A percentile compares a stretch with the other conserved stretches of the same genome.
Evolutionary conservation across 35 echinoderm and acorn worm genomes (phyloP).

Genomic region (Acanthaster planci): DNA sequence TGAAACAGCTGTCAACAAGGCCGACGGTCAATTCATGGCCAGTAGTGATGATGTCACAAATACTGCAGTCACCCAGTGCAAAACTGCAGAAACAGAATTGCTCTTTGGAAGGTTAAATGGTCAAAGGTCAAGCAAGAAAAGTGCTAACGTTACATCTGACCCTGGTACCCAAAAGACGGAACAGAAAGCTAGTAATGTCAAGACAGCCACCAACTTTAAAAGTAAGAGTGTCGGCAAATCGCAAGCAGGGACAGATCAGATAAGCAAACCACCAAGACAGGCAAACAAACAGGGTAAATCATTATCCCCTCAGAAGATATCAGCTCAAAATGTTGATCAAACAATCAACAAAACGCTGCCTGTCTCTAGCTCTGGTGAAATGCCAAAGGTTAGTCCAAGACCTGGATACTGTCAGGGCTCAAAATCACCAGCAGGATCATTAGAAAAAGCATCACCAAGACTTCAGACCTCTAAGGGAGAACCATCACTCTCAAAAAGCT

Average conservation of each 20-base stretch:
- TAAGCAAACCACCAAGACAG: background rate
- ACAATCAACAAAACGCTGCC: background rate
- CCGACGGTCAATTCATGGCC: background rate
- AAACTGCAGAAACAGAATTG: background rate
- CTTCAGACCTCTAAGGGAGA: conserved; percentile 23
- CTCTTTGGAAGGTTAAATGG: background rate
- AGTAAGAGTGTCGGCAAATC: no score
- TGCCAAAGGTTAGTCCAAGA: conserved; percentile 14
- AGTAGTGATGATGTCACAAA: background rate
- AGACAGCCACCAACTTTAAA: no score
- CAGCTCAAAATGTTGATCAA: background rate
- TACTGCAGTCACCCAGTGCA: background rate
- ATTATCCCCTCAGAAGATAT: background rate
- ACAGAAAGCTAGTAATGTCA: background rate
- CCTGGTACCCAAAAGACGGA: background rate
- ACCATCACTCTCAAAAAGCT: conserved; percentile 27
- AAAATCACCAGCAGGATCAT: background rate
- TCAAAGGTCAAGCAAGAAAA: background rate
- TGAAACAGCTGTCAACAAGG: background rate
- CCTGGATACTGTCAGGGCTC: conserved; percentile 4
- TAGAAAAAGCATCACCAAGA: background rate
- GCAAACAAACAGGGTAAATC: conserved; percentile 17
- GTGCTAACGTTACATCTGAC: background rate
- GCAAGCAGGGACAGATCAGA: background rate
- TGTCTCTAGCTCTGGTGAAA: background rate